Evolutionary conservation across 2,113 vertebrate genomes (phyloP).

Genomic region (Pluvialis apricaria): DNA sequence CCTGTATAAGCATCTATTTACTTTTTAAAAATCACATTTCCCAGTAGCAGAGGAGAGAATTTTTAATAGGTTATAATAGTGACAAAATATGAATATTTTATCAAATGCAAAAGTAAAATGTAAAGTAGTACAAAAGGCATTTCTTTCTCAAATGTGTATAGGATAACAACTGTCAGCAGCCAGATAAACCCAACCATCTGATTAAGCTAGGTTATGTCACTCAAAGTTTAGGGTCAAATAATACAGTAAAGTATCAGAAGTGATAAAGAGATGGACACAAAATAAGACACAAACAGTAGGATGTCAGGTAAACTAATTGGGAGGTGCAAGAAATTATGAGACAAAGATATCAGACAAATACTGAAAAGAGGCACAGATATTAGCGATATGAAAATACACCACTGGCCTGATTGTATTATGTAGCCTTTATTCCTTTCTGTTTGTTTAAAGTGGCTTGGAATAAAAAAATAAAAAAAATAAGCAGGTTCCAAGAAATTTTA

Average conservation of each 20-base stretch:
- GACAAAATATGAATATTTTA: not conserved
- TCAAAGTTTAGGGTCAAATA: not conserved
- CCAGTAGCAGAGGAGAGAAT: not conserved
- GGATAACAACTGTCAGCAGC: not conserved
- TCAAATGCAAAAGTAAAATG: not conserved
- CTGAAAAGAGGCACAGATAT: not conserved
- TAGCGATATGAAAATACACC: not conserved
- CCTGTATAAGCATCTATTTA: not conserved
- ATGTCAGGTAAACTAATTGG: not conserved
- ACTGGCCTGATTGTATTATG: not conserved
- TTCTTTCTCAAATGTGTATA: not conserved
- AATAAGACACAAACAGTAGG: not conserved
- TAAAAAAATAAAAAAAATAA: not conserved
- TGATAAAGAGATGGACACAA: not conserved
- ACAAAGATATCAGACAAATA: not conserved
- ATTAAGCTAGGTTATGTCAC: not conserved
- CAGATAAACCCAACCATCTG: not conserved
- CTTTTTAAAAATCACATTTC: not conserved
- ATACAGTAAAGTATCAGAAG: not conserved
- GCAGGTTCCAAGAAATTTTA: not conserved
- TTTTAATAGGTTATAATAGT: not conserved
- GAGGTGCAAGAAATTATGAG: not conserved
- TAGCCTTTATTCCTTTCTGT: not conserved
- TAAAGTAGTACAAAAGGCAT: not conserved
- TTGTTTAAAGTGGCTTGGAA: not conserved